Percentiles rank a stretch among this genome's conserved stretches.
Conservation (phyloP, 1,140 invertebrate genomes). For the Pararge aegeria region DNA sequence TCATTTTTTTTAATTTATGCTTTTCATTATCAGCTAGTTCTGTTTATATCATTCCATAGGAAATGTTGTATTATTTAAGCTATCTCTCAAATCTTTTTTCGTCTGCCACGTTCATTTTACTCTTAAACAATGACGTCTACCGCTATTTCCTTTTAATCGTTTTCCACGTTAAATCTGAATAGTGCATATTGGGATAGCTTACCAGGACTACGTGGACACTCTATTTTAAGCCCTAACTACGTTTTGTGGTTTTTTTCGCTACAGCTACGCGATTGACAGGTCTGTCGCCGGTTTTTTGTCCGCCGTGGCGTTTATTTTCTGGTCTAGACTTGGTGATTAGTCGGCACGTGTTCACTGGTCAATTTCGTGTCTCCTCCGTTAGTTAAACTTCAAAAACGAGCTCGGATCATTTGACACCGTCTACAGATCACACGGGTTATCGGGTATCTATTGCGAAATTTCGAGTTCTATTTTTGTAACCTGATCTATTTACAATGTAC, state of each 20-base stretch:
- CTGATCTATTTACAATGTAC: too few relatives aligned
- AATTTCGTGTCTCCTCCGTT: slow-evolving; percentile 36
- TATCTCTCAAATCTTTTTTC: slow-evolving; percentile 6
- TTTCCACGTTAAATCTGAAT: slow-evolving; percentile 41
- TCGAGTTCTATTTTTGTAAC: background rate
- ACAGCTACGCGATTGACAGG: slow-evolving; percentile 49
- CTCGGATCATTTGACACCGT: slow-evolving; percentile 25
- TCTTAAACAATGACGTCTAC: slow-evolving; percentile 27
- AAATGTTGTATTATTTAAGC: too few relatives aligned
- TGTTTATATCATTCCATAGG: too few relatives aligned
- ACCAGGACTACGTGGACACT: slow-evolving; percentile 27
- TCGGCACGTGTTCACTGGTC: slow-evolving; percentile 42
- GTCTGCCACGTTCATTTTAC: slow-evolving; percentile 22
- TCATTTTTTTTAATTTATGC: too few relatives aligned
- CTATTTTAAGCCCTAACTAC: slow-evolving; percentile 53
- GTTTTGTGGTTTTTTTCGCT: slow-evolving; percentile 38
- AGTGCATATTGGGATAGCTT: slow-evolving; percentile 44
- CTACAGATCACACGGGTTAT: background rate
- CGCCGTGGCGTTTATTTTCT: slow-evolving; percentile 39
- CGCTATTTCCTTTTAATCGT: slow-evolving; percentile 35
- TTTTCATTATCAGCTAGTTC: too few relatives aligned
- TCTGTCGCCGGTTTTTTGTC: slow-evolving; percentile 44
- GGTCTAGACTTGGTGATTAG: slow-evolving; percentile 47
- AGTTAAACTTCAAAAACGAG: slow-evolving; percentile 15
- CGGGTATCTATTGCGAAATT: background rate